These are phyloP conservation scores for Astropecten irregularis DNA, from an alignment of 53 echinoderm and acorn worm genomes.

Conservation along the genomic window DNA sequence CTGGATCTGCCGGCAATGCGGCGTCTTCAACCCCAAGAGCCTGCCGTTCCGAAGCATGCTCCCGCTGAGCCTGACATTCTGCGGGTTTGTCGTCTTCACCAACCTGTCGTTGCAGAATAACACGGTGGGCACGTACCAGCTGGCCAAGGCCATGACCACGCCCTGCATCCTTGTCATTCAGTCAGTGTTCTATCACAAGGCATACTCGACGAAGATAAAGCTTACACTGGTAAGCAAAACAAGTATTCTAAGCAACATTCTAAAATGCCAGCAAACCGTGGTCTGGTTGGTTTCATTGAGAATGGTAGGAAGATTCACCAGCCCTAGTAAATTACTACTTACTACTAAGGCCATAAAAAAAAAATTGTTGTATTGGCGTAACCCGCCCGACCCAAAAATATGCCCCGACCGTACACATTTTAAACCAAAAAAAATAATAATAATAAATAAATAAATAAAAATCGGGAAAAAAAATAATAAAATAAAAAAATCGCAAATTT, in stretches of 20 bases:
- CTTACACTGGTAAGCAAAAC: conserved; percentile 78
- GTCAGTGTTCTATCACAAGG: conserved; percentile 70
- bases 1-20: conserved; percentile 58
- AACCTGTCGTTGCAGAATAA: conserved; percentile 94
- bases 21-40: conserved; percentile 82
- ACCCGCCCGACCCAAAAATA: too few relatives aligned
- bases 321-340: too few relatives aligned
- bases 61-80: conserved; percentile 89
- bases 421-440: too few relatives aligned
- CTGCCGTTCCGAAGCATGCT: conserved; percentile 75
- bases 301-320: too few relatives aligned
- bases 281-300: too few relatives aligned
- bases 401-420: too few relatives aligned
- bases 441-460: too few relatives aligned
- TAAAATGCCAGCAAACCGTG: not conserved
- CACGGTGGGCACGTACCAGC: conserved; percentile 94
- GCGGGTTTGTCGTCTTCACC: conserved; percentile 96
- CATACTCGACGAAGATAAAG: conserved; percentile 79
- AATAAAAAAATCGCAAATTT: too few relatives aligned
- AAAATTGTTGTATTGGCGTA: too few relatives aligned
- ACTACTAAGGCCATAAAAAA: too few relatives aligned
- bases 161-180: conserved; percentile 93
- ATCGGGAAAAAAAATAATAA: too few relatives aligned
- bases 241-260: not conserved
- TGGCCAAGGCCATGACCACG: conserved; percentile 97